Percentiles rank a stretch among this genome's conserved stretches.
These are phyloP conservation scores for Erebia ligea DNA, from an alignment of 2,888 invertebrate genomes.

Conservation along the genomic window DNA sequence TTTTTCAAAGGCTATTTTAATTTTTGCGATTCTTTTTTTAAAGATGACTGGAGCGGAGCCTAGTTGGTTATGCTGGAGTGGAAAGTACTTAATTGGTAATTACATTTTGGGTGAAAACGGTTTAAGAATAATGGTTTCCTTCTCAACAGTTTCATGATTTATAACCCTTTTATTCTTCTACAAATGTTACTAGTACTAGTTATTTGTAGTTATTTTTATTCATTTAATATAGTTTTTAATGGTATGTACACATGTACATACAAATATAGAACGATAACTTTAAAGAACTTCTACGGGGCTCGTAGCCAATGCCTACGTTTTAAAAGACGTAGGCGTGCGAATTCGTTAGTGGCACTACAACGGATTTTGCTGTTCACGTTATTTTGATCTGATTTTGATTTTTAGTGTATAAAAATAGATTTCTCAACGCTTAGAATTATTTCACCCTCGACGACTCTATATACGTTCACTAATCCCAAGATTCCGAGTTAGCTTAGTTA, in stretches of 20 bases:
- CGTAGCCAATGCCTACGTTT: neutral
- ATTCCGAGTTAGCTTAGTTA: slow-evolving; percentile 49
- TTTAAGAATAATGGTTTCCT: slow-evolving; percentile 37
- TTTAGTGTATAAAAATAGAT: neutral
- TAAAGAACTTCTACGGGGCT: too few species aligned
- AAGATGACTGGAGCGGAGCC: slow-evolving; percentile 35
- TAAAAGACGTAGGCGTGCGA: neutral
- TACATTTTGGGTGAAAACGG: slow-evolving; percentile 34
- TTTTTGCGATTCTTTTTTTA: slow-evolving; percentile 45
- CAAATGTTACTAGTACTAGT: neutral
- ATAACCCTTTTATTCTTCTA: slow-evolving; percentile 21
- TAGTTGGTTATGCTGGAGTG: slow-evolving; percentile 37
- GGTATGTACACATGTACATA: too few species aligned
- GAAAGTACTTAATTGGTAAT: slow-evolving; percentile 37
- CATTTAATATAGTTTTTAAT: too few species aligned
- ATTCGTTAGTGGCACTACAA: too few species aligned
- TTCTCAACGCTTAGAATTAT: neutral
- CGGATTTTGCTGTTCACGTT: too few species aligned
- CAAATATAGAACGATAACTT: too few species aligned
- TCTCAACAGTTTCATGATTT: slow-evolving; percentile 16
- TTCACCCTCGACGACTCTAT: neutral
- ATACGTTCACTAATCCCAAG: slow-evolving; percentile 28
- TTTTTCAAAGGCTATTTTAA: slow-evolving; percentile 54
- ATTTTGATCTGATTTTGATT: too few species aligned
- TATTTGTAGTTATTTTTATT: too few species aligned